Evolutionary conservation across 2,113 vertebrate species (phyloP).

Genomic region (Pyrgilauda ruficollis): DNA sequence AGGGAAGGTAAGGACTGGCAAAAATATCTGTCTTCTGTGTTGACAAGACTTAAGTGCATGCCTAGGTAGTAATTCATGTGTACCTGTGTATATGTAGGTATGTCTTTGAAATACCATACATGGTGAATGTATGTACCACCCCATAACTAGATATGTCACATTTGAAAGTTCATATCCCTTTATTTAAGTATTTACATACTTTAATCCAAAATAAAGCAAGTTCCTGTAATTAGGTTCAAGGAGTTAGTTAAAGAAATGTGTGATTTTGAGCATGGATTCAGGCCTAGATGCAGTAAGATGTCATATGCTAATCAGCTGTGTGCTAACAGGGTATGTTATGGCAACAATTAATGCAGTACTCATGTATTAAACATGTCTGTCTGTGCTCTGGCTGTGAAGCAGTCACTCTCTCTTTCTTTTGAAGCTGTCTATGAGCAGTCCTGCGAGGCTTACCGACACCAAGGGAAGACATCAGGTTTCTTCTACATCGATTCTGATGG

Average conservation of each 20-base stretch:
- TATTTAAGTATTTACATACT: background rate
- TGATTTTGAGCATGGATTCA: background rate
- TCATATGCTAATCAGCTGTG: background rate
- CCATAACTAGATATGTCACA: background rate
- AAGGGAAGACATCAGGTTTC: conserved; percentile 86
- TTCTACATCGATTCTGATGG: conserved; percentile 94
- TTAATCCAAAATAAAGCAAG: background rate
- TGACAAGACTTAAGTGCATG: background rate
- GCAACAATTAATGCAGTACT: background rate
- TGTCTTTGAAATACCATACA: background rate
- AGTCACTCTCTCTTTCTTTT: background rate
- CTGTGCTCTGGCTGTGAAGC: background rate
- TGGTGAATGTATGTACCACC: background rate
- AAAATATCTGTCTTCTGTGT: background rate
- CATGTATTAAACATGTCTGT: accelerated
- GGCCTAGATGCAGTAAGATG: background rate
- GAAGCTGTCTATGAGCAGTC: conserved; percentile 91
- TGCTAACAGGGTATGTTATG: background rate
- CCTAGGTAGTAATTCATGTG: background rate
- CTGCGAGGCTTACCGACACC: conserved; percentile 91
- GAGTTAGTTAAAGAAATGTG: background rate
- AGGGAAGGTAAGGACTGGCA: background rate
- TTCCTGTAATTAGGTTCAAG: background rate
- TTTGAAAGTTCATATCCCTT: background rate
- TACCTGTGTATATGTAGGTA: background rate